These are phyloP conservation scores for Amblyjoppa proteus DNA, from an alignment of 2,888 invertebrate species.

Conservation along the genomic window DNA sequence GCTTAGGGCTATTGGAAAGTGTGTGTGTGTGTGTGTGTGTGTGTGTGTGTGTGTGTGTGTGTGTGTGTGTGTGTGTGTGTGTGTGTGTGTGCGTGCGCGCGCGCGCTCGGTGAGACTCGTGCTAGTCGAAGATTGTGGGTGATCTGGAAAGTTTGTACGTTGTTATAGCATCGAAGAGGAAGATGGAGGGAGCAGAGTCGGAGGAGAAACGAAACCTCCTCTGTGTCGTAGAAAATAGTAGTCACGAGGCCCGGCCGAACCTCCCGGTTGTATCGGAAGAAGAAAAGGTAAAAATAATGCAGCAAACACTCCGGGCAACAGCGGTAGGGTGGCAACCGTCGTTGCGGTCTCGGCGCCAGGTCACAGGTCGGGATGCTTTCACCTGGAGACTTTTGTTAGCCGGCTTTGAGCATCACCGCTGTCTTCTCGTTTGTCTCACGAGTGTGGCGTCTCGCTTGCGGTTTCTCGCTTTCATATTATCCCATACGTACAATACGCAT, in stretches of 20 bases:
- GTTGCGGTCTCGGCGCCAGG: conserved; percentile 60
- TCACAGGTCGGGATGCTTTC: conserved; percentile 68
- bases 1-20: background rate
- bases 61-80: background rate
- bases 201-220: conserved; percentile 46
- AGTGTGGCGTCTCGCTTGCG: conserved; percentile 11
- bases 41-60: background rate
- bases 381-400: conserved; percentile 68
- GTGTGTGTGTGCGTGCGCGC: background rate
- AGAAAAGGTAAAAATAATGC: conserved; percentile 25
- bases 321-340: conserved; percentile 42
- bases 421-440: background rate
- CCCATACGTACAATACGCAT: background rate
- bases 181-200: conserved; percentile 12
- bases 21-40: background rate
- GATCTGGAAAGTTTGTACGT: background rate
- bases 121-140: conserved; percentile 1
- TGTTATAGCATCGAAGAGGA: conserved; percentile 8
- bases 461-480: conserved; percentile 17
- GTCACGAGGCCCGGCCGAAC: conserved; percentile 43
- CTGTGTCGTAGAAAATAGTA: conserved; percentile 18
- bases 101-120: background rate
- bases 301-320: conserved; percentile 23
- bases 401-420: conserved; percentile 47
- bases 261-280: conserved; percentile 13